Conservation (phyloP, 2,888 invertebrate genomes). For the Baccha elongata region DNA sequence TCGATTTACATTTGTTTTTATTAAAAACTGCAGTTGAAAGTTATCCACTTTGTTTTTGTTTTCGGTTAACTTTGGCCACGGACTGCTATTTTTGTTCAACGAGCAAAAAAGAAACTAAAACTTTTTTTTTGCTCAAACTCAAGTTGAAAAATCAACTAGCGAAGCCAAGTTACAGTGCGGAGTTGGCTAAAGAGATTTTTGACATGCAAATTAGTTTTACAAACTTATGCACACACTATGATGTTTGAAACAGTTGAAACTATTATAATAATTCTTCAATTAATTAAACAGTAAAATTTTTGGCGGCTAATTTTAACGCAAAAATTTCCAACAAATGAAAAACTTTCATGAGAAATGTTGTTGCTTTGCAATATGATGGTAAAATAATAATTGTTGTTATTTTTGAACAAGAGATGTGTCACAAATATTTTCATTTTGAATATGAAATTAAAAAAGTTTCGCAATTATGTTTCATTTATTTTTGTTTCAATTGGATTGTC, state of each 20-base stretch:
- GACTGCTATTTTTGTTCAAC: constrained; percentile 52
- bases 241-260: constrained; percentile 25
- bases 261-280: constrained; percentile 58
- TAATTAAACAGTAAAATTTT: constrained; percentile 55
- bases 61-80: constrained; percentile 43
- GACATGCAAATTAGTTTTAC: constrained; percentile 44
- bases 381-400: too few species aligned
- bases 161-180: constrained; percentile 7
- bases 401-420: too few species aligned
- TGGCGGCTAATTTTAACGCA: constrained; percentile 29
- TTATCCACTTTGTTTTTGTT: constrained; percentile 59
- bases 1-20: constrained; percentile 70
- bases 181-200: constrained; percentile 37
- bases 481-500: too few species aligned
- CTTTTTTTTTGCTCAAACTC: constrained; percentile 15
- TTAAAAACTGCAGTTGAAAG: constrained; percentile 64
- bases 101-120: neutral
- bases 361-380: too few species aligned
- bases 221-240: constrained; percentile 39
- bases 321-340: too few species aligned
- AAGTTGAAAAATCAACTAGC: constrained; percentile 42
- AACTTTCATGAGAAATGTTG: too few species aligned
- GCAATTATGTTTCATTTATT: too few species aligned
- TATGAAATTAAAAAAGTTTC: too few species aligned
- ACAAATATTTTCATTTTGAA: too few species aligned